These are phyloP conservation scores for Saturnia pavonia DNA, from an alignment of 2,888 invertebrate genomes.

Conservation along the genomic window DNA sequence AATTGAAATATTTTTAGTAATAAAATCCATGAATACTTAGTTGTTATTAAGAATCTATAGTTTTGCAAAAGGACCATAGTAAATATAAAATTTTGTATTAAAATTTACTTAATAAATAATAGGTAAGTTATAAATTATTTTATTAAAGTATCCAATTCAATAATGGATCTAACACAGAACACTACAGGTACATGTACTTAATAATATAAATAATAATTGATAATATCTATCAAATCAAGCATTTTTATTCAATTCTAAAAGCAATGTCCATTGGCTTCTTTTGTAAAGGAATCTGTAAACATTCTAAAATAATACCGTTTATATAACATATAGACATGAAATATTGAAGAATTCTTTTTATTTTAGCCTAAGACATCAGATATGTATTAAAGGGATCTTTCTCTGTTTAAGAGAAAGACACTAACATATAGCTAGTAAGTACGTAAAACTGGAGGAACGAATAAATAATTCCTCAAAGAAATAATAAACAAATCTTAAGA, in stretches of 20 bases:
- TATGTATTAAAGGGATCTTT: slow-evolving; percentile 16
- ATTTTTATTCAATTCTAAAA: neutral
- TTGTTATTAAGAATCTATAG: no score
- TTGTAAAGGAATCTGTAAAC: neutral
- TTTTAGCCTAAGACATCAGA: neutral
- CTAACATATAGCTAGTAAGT: neutral
- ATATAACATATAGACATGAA: neutral
- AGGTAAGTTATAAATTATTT: slow-evolving; percentile 1
- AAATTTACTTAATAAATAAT: neutral
- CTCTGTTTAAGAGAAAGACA: slow-evolving; percentile 2
- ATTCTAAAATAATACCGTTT: neutral
- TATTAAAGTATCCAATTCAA: neutral
- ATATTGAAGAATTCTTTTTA: neutral
- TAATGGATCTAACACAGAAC: neutral
- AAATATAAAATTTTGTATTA: no score
- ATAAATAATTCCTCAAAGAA: slow-evolving; percentile 32
- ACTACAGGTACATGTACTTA: neutral
- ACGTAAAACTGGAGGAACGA: slow-evolving; percentile 4
- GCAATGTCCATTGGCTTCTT: neutral
- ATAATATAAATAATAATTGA: neutral
- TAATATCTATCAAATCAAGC: neutral
- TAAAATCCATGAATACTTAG: no score
- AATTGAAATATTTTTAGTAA: no score
- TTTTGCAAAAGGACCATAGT: no score
- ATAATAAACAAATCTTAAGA: slow-evolving; percentile 76